A percentile compares a stretch with the other conserved stretches of the same genome.
Evolutionary conservation across 2,113 vertebrate genomes (phyloP).

Genomic region (Dicrurus megarhynchus): DNA sequence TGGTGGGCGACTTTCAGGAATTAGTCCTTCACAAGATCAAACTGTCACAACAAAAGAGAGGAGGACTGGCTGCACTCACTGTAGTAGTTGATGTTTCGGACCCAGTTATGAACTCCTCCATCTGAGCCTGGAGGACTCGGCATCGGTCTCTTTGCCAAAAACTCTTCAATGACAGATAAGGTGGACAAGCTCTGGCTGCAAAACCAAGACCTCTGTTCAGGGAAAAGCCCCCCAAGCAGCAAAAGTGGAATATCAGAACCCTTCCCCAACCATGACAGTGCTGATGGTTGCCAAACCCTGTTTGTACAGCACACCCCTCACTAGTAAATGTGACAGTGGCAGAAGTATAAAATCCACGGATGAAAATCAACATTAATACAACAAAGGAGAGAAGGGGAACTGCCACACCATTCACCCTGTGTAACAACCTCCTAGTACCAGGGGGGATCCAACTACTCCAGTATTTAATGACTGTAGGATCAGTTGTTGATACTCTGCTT

Average conservation of each 20-base stretch:
- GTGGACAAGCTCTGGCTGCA: constrained; percentile 96
- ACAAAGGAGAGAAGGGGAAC: background rate
- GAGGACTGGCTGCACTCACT: constrained; percentile 78
- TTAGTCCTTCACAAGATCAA: background rate
- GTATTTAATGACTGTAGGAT: background rate
- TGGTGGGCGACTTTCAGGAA: background rate
- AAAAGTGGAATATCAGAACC: background rate
- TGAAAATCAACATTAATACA: background rate
- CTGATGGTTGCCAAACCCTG: background rate
- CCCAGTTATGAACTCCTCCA: constrained; percentile 83
- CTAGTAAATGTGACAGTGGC: background rate
- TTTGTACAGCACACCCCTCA: background rate
- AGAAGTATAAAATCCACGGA: background rate
- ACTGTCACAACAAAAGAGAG: background rate
- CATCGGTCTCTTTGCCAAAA: constrained; percentile 87
- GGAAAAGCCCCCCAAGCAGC: background rate
- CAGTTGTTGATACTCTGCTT: background rate
- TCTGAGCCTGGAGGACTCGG: constrained; percentile 76
- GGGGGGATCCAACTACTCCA: background rate
- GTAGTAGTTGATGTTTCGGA: constrained; percentile 94
- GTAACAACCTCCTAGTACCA: background rate
- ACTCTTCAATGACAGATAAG: constrained; percentile 95
- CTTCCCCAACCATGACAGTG: background rate
- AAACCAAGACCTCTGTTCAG: constrained; percentile 45
- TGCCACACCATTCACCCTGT: background rate